Conservation (phyloP, 2,888 invertebrate genomes). For the Rhingia campestris region DNA sequence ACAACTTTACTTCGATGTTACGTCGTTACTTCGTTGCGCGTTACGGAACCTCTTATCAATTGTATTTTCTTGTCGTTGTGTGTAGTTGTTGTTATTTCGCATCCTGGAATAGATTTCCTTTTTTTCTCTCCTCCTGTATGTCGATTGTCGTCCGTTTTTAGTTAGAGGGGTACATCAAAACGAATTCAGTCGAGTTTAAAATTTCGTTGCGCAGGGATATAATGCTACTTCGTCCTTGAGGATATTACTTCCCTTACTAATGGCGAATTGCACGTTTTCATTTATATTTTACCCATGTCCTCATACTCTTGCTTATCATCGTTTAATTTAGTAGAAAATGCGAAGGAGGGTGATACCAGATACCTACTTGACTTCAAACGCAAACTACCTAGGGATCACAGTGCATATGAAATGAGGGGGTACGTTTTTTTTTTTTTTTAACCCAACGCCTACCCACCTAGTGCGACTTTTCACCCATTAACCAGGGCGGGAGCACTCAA, state of each 20-base stretch:
- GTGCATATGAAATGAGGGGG: constrained; percentile 13
- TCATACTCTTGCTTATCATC: background rate
- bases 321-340: constrained; percentile 64
- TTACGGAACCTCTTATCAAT: constrained; percentile 33
- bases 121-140: constrained; percentile 2
- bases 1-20: constrained; percentile 44
- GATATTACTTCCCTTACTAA: constrained; percentile 10
- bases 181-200: constrained; percentile 28
- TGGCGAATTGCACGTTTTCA: constrained; percentile 30
- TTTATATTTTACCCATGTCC: constrained; percentile 14
- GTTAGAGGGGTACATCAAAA: constrained; percentile 8
- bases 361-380: constrained; percentile 17
- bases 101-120: constrained; percentile 34
- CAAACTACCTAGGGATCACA: background rate
- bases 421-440: constrained; percentile 6
- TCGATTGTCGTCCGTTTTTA: background rate
- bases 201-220: constrained; percentile 46
- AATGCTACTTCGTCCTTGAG: constrained; percentile 40
- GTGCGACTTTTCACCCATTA: constrained; percentile 38
- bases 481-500: background rate
- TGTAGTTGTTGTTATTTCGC: constrained; percentile 25
- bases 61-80: background rate
- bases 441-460: constrained; percentile 9
- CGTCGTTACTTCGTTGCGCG: background rate
- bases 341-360: constrained; percentile 2